Conservation (phyloP, 1,140 invertebrate genomes). For the Micrasema minimum region DNA sequence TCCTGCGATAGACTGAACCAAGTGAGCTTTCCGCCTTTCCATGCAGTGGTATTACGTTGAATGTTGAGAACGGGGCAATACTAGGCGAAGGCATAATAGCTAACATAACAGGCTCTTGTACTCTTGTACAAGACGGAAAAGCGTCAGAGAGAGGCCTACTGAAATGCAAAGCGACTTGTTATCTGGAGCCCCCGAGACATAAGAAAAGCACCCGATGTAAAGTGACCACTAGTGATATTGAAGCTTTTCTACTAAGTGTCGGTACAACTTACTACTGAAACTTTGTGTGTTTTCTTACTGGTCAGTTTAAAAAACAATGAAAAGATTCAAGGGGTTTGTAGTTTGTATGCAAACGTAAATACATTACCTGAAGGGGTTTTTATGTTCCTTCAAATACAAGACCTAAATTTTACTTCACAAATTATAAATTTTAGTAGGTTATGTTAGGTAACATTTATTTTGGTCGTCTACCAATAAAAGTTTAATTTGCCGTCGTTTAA, state of each 20-base stretch:
- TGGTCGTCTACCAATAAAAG: too few species aligned
- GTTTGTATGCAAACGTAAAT: neutral
- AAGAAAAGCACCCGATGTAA: neutral
- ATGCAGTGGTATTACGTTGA: neutral
- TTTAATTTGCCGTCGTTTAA: too few species aligned
- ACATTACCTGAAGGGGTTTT: neutral
- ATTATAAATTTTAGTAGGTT: too few species aligned
- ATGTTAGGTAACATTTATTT: too few species aligned
- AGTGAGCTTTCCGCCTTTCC: conserved; percentile 3
- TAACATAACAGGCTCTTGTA: conserved; percentile 25
- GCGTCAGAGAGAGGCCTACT: neutral
- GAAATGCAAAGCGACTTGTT: conserved; percentile 5
- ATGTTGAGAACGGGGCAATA: conserved; percentile 23
- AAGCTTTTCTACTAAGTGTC: conserved; percentile 8
- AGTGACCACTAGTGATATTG: neutral
- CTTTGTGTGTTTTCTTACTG: neutral
- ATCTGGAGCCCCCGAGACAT: conserved; percentile 5
- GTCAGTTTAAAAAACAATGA: conserved; percentile 4
- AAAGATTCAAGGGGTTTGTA: neutral
- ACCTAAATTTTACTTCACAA: too few species aligned
- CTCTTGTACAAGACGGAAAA: conserved; percentile 30
- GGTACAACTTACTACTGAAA: neutral
- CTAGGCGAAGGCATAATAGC: conserved; percentile 23
- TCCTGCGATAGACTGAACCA: conserved; percentile 45
- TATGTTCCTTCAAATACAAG: neutral